Evolutionary conservation across 2,797 vertebrate genomes (phyloP), one percentile per base, ranked within the genome.

Genomic region (Iguana delicatissima): DNA sequence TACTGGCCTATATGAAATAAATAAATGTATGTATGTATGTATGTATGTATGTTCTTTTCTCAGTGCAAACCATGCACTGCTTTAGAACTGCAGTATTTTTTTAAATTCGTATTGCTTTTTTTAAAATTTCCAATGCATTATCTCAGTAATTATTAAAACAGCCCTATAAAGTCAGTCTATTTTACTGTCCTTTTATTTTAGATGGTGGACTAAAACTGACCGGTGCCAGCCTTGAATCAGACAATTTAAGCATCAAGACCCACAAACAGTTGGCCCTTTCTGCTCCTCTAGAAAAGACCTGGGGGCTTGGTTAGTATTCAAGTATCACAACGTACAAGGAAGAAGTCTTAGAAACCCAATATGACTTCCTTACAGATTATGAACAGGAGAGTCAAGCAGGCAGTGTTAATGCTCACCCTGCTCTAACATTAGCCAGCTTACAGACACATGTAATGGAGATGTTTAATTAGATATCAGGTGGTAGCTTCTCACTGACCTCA

Each of bases 401-500:
- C 42, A 52, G 80, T 91, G 80, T 29, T 80, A 80, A 80, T 77
- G 73, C 22, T 84, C 38, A 46, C 24, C 82, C 29, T 26, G 16
- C 80, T 91, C 29, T 12, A 86, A 89, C 91, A 80, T 6, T 90
- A 85, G 55, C 26, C 91, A 91, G 10, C 24, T 89, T 89, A 80
- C 5, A 84, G 81, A 76, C 4, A 62, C 76, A 69, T 88, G 95
- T 95, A 93, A 94, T 82, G 94, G 93, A 84, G 84, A 89, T 29
- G 80, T 88, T 90, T 94, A 95, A 95, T 91, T 91, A 94, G 80
- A 76, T 96, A 86, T 92, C 89, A 93, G 91, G 92, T 92, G 84
- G 76, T 89, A 96, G 94, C 82, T 94, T 94, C 94, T 96, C 92
- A 94, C 77, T 52, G 62, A 88, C 87, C 93, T 73, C 89, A 95